phyloP scores from a whole-genome alignment of 2,113 vertebrate genomes.

The Thermophis baileyi region DNA sequence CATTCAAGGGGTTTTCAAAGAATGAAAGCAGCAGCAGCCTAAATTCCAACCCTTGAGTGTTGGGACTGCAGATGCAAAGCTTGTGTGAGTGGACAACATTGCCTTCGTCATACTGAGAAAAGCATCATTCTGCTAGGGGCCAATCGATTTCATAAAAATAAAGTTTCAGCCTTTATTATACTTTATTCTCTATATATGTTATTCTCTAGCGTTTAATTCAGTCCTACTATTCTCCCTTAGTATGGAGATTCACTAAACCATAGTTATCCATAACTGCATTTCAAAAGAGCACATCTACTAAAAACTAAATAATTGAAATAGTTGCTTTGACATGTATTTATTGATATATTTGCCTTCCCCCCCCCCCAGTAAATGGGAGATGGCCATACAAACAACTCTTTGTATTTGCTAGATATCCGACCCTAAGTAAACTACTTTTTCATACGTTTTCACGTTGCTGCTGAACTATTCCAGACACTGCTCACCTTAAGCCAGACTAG shows the following conservation, averaged over 20 bases:
- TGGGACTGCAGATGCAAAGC: not conserved
- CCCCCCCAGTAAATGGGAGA: not conserved
- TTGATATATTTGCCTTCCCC: not conserved
- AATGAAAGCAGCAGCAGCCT: not conserved
- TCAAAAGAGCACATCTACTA: not conserved
- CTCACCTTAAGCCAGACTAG: not conserved
- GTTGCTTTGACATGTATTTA: not conserved
- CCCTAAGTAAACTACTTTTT: not conserved
- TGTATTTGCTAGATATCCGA: not conserved
- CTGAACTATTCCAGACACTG: not conserved
- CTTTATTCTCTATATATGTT: not conserved
- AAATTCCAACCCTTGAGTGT: not conserved
- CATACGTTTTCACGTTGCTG: not conserved
- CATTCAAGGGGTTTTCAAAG: not conserved
- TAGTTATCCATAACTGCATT: not conserved
- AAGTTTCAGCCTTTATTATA: not conserved
- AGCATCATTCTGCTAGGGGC: not conserved
- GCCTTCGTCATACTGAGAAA: not conserved
- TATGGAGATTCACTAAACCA: not conserved
- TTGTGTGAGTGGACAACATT: not conserved
- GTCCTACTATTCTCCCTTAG: not conserved
- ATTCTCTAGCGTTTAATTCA: not conserved
- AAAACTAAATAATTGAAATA: not conserved
- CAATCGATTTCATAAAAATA: fast-evolving
- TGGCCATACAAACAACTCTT: not conserved